Conservation (phyloP, 2,113 vertebrate genomes). For the Grantiella picta region DNA sequence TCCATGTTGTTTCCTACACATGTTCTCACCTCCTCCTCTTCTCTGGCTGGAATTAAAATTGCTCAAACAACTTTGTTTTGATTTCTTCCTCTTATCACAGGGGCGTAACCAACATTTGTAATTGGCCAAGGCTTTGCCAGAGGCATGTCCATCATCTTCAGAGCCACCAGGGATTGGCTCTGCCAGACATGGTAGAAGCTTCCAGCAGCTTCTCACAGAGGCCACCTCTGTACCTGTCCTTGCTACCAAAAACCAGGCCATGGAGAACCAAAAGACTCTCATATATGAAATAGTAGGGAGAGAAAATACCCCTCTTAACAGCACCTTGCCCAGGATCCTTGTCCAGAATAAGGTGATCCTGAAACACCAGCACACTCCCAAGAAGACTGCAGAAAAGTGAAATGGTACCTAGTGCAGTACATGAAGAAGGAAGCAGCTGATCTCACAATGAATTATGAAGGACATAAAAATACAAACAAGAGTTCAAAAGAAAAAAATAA, state of each 20-base stretch:
- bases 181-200: too few species aligned
- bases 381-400: neutral
- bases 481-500: neutral
- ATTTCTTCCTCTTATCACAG: neutral
- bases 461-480: neutral
- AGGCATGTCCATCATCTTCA: neutral
- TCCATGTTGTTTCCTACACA: too few species aligned
- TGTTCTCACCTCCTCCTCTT: neutral
- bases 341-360: neutral
- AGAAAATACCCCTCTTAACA: neutral
- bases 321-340: neutral
- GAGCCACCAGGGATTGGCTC: neutral
- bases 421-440: neutral
- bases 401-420: neutral
- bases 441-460: neutral
- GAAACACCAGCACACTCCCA: neutral
- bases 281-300: neutral
- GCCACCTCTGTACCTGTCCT: too few species aligned
- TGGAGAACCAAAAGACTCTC: neutral
- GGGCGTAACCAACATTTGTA: fast-evolving
- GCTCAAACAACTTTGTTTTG: neutral
- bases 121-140: neutral
- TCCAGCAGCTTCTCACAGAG: neutral
- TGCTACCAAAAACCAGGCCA: fast-evolving
- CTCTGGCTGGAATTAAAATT: neutral